Evolutionary conservation across 2,797 vertebrate genomes (phyloP).

Genomic region (Gadopsis bispinosus): DNA sequence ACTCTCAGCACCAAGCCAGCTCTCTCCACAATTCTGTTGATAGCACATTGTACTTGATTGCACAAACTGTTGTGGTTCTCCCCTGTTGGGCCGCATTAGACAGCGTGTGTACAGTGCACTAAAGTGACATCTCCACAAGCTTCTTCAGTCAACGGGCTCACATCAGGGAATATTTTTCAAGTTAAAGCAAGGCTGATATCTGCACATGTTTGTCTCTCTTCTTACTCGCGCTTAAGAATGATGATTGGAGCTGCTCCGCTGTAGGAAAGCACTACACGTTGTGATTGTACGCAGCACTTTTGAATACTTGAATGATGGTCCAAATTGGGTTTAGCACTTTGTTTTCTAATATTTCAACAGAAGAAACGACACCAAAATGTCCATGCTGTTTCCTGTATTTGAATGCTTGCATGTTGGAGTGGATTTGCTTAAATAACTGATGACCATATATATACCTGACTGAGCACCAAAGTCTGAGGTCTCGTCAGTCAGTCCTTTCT

Average conservation of each 20-base stretch:
- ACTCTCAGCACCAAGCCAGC: conserved; percentile 42
- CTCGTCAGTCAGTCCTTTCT: conserved; percentile 30
- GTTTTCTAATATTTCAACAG: background rate
- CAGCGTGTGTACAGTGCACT: conserved; percentile 34
- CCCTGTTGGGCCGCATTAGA: conserved; percentile 67
- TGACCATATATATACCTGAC: background rate
- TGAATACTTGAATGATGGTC: background rate
- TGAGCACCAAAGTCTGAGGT: background rate
- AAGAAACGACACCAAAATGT: background rate
- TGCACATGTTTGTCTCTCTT: conserved; percentile 37
- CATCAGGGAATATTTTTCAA: conserved; percentile 48
- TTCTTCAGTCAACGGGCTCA: conserved; percentile 50
- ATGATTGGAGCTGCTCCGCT: conserved; percentile 17
- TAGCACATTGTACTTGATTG: conserved; percentile 63
- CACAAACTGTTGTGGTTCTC: conserved; percentile 59
- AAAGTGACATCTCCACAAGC: conserved; percentile 60
- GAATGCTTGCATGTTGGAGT: background rate
- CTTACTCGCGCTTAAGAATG: conserved; percentile 14
- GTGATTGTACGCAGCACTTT: background rate
- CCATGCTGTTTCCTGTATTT: background rate
- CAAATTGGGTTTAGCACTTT: background rate
- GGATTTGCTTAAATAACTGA: background rate
- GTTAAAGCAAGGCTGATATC: conserved; percentile 47
- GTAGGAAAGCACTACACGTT: conserved; percentile 1
- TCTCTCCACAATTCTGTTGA: conserved; percentile 42